Percentiles rank a stretch among this genome's conserved stretches.
Evolutionary conservation across 1,140 invertebrate genomes (phyloP).

Genomic region (Neuroterus valhalla): DNA sequence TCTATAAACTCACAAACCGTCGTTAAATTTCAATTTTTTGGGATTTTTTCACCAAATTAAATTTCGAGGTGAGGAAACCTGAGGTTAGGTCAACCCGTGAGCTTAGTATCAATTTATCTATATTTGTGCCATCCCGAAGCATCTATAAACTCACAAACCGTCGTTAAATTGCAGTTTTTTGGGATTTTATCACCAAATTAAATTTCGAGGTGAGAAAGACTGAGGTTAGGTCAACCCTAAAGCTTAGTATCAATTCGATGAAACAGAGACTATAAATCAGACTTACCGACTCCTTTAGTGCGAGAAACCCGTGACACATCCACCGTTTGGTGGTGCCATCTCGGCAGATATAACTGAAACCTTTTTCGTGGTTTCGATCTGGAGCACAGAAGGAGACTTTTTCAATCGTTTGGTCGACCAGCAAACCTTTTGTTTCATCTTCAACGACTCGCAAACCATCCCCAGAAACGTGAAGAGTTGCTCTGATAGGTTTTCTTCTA

Average conservation of each 20-base stretch:
- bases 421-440: slow-evolving; percentile 98
- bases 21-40: too few relatives aligned
- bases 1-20: too few relatives aligned
- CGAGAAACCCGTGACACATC: slow-evolving; percentile 99
- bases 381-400: slow-evolving; percentile 99
- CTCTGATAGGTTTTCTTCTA: slow-evolving; percentile 88
- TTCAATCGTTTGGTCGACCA: slow-evolving; percentile 99
- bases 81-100: too few relatives aligned
- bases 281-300: slow-evolving; percentile 92
- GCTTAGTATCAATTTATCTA: too few relatives aligned
- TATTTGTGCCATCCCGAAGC: neutral
- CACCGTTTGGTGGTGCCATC: slow-evolving; percentile 91
- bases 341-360: slow-evolving; percentile 95
- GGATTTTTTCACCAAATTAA: too few relatives aligned
- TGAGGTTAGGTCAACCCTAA: too few relatives aligned
- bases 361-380: slow-evolving; percentile 97
- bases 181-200: neutral
- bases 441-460: slow-evolving; percentile 98
- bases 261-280: neutral
- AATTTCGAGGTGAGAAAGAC: neutral
- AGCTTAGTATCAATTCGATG: too few relatives aligned
- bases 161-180: neutral
- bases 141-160: neutral
- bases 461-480: slow-evolving; percentile 96
- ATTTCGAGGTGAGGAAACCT: too few relatives aligned